Evolutionary conservation across 2,888 invertebrate species (phyloP), one percentile per base, ranked within the genome.

Genomic region (Polydrusus tereticollis): DNA sequence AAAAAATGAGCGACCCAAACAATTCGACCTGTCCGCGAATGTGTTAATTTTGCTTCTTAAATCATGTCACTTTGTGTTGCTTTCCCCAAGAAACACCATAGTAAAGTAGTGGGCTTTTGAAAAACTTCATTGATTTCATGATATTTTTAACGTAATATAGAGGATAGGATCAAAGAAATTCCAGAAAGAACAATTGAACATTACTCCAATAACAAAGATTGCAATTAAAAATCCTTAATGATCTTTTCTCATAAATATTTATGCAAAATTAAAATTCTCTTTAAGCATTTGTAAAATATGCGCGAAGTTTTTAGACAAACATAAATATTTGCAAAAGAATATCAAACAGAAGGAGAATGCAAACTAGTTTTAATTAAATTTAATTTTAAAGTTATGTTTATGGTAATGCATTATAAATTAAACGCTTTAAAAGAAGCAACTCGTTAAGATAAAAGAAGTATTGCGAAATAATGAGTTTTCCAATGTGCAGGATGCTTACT

Each of bases 321-420:
- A 29, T 29, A 55, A 55, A 55, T 55, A 55, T 55, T 18, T 1
- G 52, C 29, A 10, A 55, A 29, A 55, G 52, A 55, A 55, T 55
- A 55, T 10, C 52, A 55, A 55, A 16, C 52, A 55, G 52, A 29
- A 29, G 14, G 23, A 26, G 26, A 55, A 55, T 55, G 18, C 52
- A 55, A 55, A 55, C 52, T 55, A 55, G 29, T 55, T 55, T 29
- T 55, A 55, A 55, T 55, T 55, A 23, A 55, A 55, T 29, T 33
- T 55, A 55, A 55, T 55, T 55, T 29, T 29, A 55, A 33, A 55
- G 29, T 55, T 16, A 55, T 55, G 29, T 55, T 55, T 55, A 55
- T 55, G 52, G 14, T 26, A 50, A 50, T 50, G 18, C n/a, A n/a
- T n/a, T 45, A 1, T 45, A 36, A n/a, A n/a, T 36, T 10, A n/a